phyloP scores from a whole-genome alignment of 1,140 invertebrate species.

The Sycophila sp. region DNA sequence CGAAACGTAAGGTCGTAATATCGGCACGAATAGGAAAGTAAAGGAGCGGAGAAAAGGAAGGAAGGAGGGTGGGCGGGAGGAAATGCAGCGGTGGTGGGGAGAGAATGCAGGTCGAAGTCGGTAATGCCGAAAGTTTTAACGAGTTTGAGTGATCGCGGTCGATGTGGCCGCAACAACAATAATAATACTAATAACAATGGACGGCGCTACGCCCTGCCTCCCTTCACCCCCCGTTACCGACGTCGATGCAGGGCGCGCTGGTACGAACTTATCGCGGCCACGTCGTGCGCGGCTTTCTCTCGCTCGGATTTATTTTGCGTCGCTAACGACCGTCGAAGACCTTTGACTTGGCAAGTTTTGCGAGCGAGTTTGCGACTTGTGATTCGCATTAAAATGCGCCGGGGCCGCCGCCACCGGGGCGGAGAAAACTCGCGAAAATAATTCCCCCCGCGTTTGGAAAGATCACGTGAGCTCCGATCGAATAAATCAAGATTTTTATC shows the following conservation, averaged over 20 bases:
- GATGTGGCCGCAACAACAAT: constrained; percentile 58
- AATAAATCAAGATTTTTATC: constrained; percentile 34
- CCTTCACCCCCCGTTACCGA: background rate
- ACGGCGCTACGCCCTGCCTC: constrained; percentile 47
- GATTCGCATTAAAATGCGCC: constrained; percentile 17
- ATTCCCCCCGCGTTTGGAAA: background rate
- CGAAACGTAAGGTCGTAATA: constrained; percentile 20
- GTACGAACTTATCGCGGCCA: constrained; percentile 56
- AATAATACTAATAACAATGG: constrained; percentile 59
- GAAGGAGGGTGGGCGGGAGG: background rate
- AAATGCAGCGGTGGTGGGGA: constrained; percentile 9
- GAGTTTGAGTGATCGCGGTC: constrained; percentile 65
- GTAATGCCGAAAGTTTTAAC: constrained; percentile 66
- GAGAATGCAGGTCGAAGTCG: constrained; percentile 55
- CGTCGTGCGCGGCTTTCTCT: constrained; percentile 23
- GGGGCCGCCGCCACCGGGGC: background rate
- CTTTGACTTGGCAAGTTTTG: constrained; percentile 32
- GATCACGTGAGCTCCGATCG: constrained; percentile 27
- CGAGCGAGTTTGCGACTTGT: constrained; percentile 19
- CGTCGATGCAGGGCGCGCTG: constrained; percentile 29
- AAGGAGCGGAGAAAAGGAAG: background rate
- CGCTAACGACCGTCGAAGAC: constrained; percentile 33
- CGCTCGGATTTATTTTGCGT: constrained; percentile 29
- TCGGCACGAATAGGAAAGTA: constrained; percentile 17
- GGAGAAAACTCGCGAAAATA: background rate